Evolutionary conservation across 2,113 vertebrate species (phyloP), one percentile per base, ranked within the genome.

Genomic region (Isichthys henryi): DNA sequence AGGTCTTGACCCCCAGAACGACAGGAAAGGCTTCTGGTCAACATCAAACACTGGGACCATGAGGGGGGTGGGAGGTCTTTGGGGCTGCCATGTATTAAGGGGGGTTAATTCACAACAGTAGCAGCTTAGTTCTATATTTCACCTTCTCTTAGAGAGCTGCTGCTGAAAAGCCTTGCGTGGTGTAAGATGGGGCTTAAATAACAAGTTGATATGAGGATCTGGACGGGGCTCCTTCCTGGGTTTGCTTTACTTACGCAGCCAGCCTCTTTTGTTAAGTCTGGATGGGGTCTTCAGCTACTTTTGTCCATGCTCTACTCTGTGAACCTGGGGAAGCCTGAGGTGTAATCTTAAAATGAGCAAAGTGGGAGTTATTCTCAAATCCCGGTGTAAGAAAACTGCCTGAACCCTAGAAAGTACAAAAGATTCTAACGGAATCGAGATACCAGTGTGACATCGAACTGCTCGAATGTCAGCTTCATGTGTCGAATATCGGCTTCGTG

Each of bases 41-140:
- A 95, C 95, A 93, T 96, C 95, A 96, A 95, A 96, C 92, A 88
- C 50, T 2, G 82, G 70, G 49, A 17, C 91, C 88, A 91, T 94
- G 94, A 95, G 95, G 93, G 93, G 95, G 53, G 52, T 0, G 52
- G 52, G 95, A 92, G 80, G 93, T 90, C 91, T 27, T 88, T 15
- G 7, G 88, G 89, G 89, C 48, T 86, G 49, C 82, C 46, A 45
- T 62, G 90, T 93, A 94, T 95, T 93, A 82, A 0, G 21, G 0
- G 89, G 93, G 94, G 94, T 95, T 95, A 92, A 90, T 91, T 93
- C 93, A 95, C 95, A 94, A 94, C 92, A 93, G 91, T 88, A 88
- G 87, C 91, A 91, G 93, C 92, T 91, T 66, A 90, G 90, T 85
- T 87, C 8, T 9, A 87, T 87, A 95, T 91, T 91, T 92, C 92